Evolutionary conservation across 1,140 invertebrate genomes (phyloP), one percentile per base, ranked within the genome.

Genomic region (Drosophila nigrodunni): DNA sequence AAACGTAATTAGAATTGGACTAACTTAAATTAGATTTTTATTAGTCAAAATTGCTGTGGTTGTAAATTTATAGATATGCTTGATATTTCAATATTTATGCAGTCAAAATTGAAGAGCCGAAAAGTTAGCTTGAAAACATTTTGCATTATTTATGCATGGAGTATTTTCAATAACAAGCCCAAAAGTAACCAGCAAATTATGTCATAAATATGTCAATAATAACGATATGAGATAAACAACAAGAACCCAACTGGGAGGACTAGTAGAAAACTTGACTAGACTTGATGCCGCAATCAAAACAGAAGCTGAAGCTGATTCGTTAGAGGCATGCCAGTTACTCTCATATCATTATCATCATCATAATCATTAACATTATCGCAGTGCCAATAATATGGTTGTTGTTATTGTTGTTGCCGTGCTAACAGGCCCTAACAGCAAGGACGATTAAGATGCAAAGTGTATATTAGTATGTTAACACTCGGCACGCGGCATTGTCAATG

Each of bases 361-460:
- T 71, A 54, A 59, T 57, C 41, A 37, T 11, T 3, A 30, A 18
- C 52, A 64, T 11, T 41, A 35, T 39, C 21, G 55, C 30, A 35
- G 9, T 8, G 21, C n/a, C 43, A 57, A n/a, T 41, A 21, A 39
- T n/a, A 21, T 46, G 37, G 37, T 46, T 47, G 46, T 15, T 57
- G 34, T 21, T 35, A 35, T 35, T 44, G 50, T 15, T 55, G 66
- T 25, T 65, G 46, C 7, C 50, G 47, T 54, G 60, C 47, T 72
- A 66, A 72, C 61, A 76, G 73, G 44, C 68, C 43, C 61, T 58
- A 77, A 85, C 78, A 65, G 55, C 47, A 60, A 68, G 71, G 74
- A 64, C 85, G 85, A 89, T 88, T 88, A 88, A 88, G 85, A 88
- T 88, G 85, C 85, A 88, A 88, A 89, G 85, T 88, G 85, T 85